Evolutionary conservation across 2,888 invertebrate genomes (phyloP).

Genomic region (Chironomus riparius): DNA sequence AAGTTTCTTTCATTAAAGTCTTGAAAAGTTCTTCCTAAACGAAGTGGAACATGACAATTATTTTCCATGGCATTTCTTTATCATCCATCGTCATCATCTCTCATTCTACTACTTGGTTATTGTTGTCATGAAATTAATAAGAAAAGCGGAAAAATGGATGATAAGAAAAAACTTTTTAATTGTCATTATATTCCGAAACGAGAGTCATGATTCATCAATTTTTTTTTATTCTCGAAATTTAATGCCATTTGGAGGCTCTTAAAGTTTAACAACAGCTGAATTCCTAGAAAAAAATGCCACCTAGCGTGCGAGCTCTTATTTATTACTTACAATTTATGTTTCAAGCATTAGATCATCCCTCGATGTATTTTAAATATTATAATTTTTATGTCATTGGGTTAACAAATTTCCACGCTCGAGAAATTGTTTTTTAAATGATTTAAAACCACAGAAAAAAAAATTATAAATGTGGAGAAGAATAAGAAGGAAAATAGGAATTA

Average conservation of each 20-base stretch:
- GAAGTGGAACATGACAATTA: not conserved
- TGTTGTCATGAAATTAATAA: not conserved
- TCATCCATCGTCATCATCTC: not conserved
- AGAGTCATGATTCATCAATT: not conserved
- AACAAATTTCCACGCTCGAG: constrained; percentile 7
- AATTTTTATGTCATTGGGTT: constrained; percentile 21
- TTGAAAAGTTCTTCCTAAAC: not conserved
- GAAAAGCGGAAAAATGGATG: not conserved
- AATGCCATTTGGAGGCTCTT: not conserved
- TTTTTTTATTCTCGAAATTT: not conserved
- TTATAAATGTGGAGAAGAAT: not conserved
- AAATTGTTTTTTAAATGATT: constrained; percentile 11
- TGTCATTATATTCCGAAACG: not conserved
- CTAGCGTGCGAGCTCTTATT: not conserved
- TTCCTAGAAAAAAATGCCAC: constrained; percentile 15
- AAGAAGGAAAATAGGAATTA: not conserved
- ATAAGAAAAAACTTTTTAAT: not conserved
- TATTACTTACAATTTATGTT: not conserved
- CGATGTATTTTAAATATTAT: constrained; percentile 2
- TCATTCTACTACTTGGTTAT: not conserved
- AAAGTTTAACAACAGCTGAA: constrained; percentile 2
- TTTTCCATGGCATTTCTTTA: not conserved
- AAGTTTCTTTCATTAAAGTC: not conserved
- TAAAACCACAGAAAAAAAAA: constrained; percentile 23
- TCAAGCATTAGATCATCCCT: not conserved